Conservation (phyloP, 1,140 invertebrate genomes). For the Papilio dardanus region DNA sequence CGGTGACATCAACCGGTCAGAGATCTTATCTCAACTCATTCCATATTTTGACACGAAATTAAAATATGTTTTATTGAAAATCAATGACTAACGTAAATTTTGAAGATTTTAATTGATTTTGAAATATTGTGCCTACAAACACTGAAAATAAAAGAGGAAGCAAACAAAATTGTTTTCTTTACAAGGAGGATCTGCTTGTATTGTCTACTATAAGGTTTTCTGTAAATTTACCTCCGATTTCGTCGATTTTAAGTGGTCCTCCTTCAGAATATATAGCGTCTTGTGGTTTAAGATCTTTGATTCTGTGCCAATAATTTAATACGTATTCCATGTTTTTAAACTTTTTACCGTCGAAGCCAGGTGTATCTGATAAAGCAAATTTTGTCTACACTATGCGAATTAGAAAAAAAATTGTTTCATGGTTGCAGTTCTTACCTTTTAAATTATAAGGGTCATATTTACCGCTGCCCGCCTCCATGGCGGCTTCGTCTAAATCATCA, state of each 20-base stretch:
- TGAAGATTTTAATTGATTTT: neutral
- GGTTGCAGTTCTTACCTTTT: conserved; percentile 51
- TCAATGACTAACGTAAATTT: conserved; percentile 5
- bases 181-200: conserved; percentile 42
- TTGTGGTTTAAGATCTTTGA: conserved; percentile 65
- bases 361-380: conserved; percentile 43
- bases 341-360: conserved; percentile 48
- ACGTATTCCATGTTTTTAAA: conserved; percentile 74
- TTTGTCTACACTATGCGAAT: neutral
- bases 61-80: neutral
- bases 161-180: conserved; percentile 59
- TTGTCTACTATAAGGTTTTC: conserved; percentile 17
- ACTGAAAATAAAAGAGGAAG: conserved; percentile 61
- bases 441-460: conserved; percentile 66
- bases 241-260: conserved; percentile 68
- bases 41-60: conserved; percentile 11
- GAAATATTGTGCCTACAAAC: conserved; percentile 50
- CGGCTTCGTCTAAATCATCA: conserved; percentile 71
- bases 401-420: neutral
- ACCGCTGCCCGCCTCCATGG: conserved; percentile 73
- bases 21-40: conserved; percentile 20
- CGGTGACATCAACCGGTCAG: conserved; percentile 40
- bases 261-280: conserved; percentile 70
- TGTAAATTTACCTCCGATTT: conserved; percentile 62
- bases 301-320: conserved; percentile 69